phyloP scores from a whole-genome alignment of 1,140 invertebrate species.

The Phocides pigmalion region DNA sequence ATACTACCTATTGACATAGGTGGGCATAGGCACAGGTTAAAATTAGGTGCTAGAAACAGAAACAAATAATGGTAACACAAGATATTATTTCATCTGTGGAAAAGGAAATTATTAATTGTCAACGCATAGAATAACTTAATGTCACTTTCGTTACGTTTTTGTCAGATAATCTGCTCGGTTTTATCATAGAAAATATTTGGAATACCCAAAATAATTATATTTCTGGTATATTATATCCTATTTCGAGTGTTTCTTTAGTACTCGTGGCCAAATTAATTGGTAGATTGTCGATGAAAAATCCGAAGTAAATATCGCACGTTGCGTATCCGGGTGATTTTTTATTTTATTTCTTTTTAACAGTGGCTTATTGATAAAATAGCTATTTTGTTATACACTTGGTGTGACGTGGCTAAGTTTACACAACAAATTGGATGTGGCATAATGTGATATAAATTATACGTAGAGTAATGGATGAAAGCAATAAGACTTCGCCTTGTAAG shows the following conservation, averaged over 20 bases:
- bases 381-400: constrained; percentile 67
- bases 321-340: constrained; percentile 72
- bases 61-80: constrained; percentile 3
- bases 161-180: not conserved
- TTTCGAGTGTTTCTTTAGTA: not conserved
- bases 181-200: constrained; percentile 18
- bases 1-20: too few species aligned
- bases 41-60: too few species aligned
- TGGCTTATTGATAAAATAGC: constrained; percentile 80
- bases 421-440: constrained; percentile 62
- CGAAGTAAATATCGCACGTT: constrained; percentile 59
- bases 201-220: constrained; percentile 48
- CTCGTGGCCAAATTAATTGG: constrained; percentile 7
- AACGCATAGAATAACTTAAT: constrained; percentile 35
- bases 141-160: not conserved
- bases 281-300: constrained; percentile 29
- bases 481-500: constrained; percentile 77
- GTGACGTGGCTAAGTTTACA: constrained; percentile 68
- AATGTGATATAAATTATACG: constrained; percentile 67
- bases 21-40: too few species aligned
- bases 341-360: constrained; percentile 74
- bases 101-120: too few species aligned
- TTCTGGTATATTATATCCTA: constrained; percentile 15
- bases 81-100: not conserved
- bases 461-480: constrained; percentile 78